Base-by-base conservation (phyloP, 2,888 invertebrate species). In the Sussaba pulchella region DNA sequence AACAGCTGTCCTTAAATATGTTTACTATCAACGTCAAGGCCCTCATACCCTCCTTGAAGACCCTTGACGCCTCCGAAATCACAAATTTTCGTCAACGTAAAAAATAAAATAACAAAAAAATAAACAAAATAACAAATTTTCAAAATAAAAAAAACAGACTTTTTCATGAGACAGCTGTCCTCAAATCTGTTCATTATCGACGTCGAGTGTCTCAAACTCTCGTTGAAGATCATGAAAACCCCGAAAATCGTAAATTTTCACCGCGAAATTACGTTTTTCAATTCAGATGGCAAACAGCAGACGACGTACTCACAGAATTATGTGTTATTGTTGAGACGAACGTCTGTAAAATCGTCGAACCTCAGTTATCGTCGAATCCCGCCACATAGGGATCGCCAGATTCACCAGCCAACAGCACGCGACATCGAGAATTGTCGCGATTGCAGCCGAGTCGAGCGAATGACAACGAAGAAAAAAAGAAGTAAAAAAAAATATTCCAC, bases 281-380 rank as follows among this genome's bases (percentile, higher is more conserved):
- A n/a, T 45, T 41, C 31, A 19, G 9, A 8, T 43, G 17, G 8
- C 26, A 57, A 45, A 43, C 6, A 9, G 21, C 2, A 39, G 12
- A 14, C 19, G 19, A 1, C 19, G 41, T 69, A 83, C 83, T 83
- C 70, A 83, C 83, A 19, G 43, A 39, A 26, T 64, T 59, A 21
- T 17, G 36, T 75, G 54, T 80, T 47, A 64, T 80, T 63, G 82
- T 76, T 82, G 67, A 71, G 73, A 69, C 50, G 69, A 61, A 76
- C 69, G 72, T 39, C 57, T 52, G 74, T 76, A 81, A 45, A 66
- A 76, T 70, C 73, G 76, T 8, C 39, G 78, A 79, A 70, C 57
- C 78, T 80, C 78, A 72, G 63, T 78, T 43, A 74, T 73, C 39
- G 67, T 61, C 63, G 21, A 78, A 82, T 76, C 78, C 67, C 73